phyloP scores from a whole-genome alignment of 2,888 invertebrate genomes.

The Stegana nigrithorax region DNA sequence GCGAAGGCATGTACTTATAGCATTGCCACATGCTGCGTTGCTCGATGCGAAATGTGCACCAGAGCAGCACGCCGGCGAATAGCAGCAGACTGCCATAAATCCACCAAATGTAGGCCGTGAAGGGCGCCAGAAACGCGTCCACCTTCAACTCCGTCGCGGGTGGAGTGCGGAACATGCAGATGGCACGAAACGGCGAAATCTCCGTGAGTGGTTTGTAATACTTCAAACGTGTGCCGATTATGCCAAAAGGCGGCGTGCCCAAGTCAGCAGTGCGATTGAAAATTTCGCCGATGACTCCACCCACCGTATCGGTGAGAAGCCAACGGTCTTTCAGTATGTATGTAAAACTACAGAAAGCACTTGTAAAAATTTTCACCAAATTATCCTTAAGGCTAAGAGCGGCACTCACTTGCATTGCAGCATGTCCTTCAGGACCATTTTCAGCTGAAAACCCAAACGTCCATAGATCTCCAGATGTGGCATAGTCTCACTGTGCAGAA shows the following conservation, averaged over 20 bases:
- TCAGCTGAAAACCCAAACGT: slow-evolving; percentile 49
- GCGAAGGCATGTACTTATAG: slow-evolving; percentile 47
- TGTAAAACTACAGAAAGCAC: slow-evolving; percentile 36
- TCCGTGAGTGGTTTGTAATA: slow-evolving; percentile 39
- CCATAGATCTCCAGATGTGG: slow-evolving; percentile 45
- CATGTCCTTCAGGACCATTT: slow-evolving; percentile 43
- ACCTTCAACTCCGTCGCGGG: slow-evolving; percentile 70
- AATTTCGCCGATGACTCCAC: slow-evolving; percentile 56
- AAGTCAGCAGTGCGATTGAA: slow-evolving; percentile 48
- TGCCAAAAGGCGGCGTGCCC: slow-evolving; percentile 36
- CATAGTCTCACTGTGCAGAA: slow-evolving; percentile 33
- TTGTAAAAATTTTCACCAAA: not conserved
- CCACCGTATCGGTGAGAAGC: slow-evolving; percentile 44
- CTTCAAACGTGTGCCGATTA: slow-evolving; percentile 36
- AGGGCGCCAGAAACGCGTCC: slow-evolving; percentile 73
- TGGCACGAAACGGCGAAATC: slow-evolving; percentile 57
- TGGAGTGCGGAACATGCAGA: slow-evolving; percentile 73
- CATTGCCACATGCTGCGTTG: slow-evolving; percentile 8
- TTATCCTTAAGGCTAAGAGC: not conserved
- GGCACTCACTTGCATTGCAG: slow-evolving; percentile 53
- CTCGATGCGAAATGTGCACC: slow-evolving; percentile 62
- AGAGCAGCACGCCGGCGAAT: slow-evolving; percentile 61
- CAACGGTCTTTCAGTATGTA: slow-evolving; percentile 49
- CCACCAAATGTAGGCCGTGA: slow-evolving; percentile 72
- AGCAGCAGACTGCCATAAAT: slow-evolving; percentile 66